Conservation (phyloP, 2,888 invertebrate species). For the Drepana falcataria region DNA sequence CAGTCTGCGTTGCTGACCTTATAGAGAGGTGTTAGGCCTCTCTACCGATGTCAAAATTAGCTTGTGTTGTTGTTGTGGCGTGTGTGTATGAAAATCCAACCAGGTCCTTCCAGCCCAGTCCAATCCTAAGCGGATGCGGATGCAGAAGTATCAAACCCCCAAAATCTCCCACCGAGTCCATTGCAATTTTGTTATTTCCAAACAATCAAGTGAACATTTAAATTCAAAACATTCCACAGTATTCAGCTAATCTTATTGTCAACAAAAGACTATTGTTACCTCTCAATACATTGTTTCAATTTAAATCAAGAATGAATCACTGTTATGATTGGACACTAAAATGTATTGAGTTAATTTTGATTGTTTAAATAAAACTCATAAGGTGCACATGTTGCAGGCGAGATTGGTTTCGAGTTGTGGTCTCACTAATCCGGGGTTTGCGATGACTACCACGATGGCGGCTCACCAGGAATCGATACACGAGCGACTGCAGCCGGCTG, state of each 20-base stretch:
- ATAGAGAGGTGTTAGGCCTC: too few relatives aligned
- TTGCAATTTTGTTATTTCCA: slow-evolving; percentile 48
- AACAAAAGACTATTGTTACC: slow-evolving; percentile 76
- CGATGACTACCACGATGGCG: slow-evolving; percentile 79
- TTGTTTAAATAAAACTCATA: slow-evolving; percentile 56
- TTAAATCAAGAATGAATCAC: slow-evolving; percentile 73
- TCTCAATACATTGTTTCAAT: slow-evolving; percentile 70
- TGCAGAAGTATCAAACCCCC: too few relatives aligned
- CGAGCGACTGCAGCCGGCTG: slow-evolving; percentile 68
- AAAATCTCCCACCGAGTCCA: slow-evolving; percentile 6
- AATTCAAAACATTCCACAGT: slow-evolving; percentile 73
- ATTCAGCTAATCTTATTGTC: slow-evolving; percentile 75
- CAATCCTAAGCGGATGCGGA: too few relatives aligned
- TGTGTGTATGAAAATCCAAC: too few relatives aligned
- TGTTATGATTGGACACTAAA: slow-evolving; percentile 72
- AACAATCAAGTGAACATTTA: slow-evolving; percentile 71
- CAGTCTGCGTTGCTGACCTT: too few relatives aligned
- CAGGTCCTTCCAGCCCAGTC: too few relatives aligned
- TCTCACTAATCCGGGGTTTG: slow-evolving; percentile 60
- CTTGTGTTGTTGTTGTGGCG: too few relatives aligned
- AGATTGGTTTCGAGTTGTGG: slow-evolving; percentile 61
- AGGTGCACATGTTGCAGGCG: slow-evolving; percentile 36
- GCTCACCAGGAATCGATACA: slow-evolving; percentile 77
- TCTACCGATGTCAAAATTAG: too few relatives aligned
- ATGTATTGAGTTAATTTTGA: slow-evolving; percentile 70